Evolutionary conservation across 1,140 invertebrate genomes (phyloP).

Genomic region (Pararge aegeria): DNA sequence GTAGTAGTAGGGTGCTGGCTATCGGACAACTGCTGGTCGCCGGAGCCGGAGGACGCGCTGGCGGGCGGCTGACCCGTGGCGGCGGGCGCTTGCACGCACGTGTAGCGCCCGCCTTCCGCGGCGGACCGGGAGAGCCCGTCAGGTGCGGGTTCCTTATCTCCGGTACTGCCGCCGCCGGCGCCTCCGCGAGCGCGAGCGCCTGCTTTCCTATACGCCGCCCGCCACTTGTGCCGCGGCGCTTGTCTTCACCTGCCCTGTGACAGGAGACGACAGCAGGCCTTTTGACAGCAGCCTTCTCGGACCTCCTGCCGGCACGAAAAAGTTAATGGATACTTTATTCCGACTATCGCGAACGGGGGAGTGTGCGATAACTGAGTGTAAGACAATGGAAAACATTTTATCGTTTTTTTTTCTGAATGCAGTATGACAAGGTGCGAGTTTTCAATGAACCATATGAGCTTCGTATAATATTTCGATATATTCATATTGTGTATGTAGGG

Average conservation of each 20-base stretch:
- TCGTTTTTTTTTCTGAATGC: slow-evolving; percentile 35
- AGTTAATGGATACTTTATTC: slow-evolving; percentile 60
- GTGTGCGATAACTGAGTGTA: slow-evolving; percentile 49
- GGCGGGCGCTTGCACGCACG: slow-evolving; percentile 79
- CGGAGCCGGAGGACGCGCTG: slow-evolving; percentile 84
- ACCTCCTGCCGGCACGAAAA: slow-evolving; percentile 62
- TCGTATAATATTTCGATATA: slow-evolving; percentile 55
- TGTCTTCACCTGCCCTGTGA: slow-evolving; percentile 59
- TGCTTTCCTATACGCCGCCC: slow-evolving; percentile 55
- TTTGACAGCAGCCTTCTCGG: slow-evolving; percentile 53
- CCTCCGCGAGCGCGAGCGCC: slow-evolving; percentile 46
- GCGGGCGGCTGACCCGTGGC: slow-evolving; percentile 84
- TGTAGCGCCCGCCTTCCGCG: slow-evolving; percentile 75
- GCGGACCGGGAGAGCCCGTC: slow-evolving; percentile 50
- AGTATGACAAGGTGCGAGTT: slow-evolving; percentile 49
- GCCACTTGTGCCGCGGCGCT: slow-evolving; percentile 55
- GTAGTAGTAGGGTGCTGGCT: slow-evolving; percentile 87
- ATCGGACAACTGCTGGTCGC: slow-evolving; percentile 88
- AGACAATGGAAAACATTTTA: slow-evolving; percentile 40
- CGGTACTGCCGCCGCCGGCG: slow-evolving; percentile 55
- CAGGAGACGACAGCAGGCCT: slow-evolving; percentile 38
- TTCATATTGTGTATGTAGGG: slow-evolving; percentile 31
- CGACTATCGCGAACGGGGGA: slow-evolving; percentile 53
- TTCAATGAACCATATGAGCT: slow-evolving; percentile 63
- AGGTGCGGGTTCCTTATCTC: slow-evolving; percentile 56